Percentiles rank a stretch among this genome's conserved stretches.
Conservation (phyloP, 2,113 vertebrate genomes). For the Numenius arquata region DNA sequence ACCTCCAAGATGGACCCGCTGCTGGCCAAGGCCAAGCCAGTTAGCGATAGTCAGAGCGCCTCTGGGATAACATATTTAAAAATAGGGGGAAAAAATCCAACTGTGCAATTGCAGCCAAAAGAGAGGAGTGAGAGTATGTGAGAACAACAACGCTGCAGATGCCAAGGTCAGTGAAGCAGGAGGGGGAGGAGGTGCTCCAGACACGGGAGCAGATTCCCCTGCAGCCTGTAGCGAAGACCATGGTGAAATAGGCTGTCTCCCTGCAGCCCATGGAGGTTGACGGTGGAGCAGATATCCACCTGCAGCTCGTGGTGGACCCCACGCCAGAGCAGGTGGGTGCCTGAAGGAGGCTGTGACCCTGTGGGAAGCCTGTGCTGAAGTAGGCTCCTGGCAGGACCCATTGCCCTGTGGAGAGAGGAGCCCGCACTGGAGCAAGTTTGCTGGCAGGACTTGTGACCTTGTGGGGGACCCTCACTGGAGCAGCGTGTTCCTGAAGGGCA, state of each 20-base stretch:
- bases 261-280: background rate
- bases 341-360: background rate
- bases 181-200: background rate
- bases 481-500: background rate
- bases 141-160: background rate
- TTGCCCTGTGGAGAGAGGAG: background rate
- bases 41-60: background rate
- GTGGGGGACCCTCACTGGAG: fast-evolving
- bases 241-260: background rate
- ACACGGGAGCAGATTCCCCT: fast-evolving
- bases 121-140: background rate
- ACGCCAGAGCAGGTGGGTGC: background rate
- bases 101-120: background rate
- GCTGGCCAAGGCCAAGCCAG: background rate
- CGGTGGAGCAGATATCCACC: background rate
- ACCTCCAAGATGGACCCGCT: fast-evolving
- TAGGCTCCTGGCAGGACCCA: background rate
- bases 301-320: background rate
- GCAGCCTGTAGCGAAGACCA: background rate
- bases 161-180: background rate
- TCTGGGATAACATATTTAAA: background rate
- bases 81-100: background rate
- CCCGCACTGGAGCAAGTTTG: background rate
- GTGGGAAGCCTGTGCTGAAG: background rate
- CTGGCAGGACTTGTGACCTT: background rate